These are phyloP conservation scores for Clarias magur DNA, from an alignment of 2,113 vertebrate species.

Conservation along the genomic window DNA sequence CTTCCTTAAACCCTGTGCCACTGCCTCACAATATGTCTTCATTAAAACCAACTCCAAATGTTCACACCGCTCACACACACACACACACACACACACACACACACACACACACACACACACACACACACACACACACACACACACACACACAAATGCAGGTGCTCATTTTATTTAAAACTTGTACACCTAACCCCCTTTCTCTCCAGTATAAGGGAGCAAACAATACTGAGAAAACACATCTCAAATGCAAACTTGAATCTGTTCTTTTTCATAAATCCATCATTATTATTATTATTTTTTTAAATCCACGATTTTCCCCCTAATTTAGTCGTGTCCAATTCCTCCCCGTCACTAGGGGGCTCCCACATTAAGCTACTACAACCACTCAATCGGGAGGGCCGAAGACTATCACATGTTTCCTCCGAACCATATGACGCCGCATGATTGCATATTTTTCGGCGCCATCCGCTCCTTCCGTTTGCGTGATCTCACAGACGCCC, in stretches of 20 bases:
- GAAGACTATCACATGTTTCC: too few species aligned
- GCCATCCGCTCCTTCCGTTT: too few species aligned
- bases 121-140: conserved; percentile 35
- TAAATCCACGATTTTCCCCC: too few species aligned
- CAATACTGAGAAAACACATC: not conserved
- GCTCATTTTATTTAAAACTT: not conserved
- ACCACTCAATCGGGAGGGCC: too few species aligned
- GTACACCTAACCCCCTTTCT: not conserved
- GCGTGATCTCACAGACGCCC: too few species aligned
- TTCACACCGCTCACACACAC: not conserved
- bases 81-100: conserved; percentile 30
- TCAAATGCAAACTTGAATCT: not conserved
- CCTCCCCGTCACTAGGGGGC: too few species aligned
- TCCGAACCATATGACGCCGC: too few species aligned
- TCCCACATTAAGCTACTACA: too few species aligned
- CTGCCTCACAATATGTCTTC: conserved; percentile 47
- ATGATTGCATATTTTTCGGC: too few species aligned
- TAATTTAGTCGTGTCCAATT: too few species aligned
- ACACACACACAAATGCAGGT: conserved; percentile 20
- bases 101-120: not conserved
- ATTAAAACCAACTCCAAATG: conserved; percentile 46
- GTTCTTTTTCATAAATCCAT: too few species aligned
- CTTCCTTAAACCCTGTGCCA: conserved; percentile 43
- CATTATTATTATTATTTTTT: too few species aligned
- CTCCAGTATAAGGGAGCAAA: not conserved